Evolutionary conservation across 2,797 vertebrate genomes (phyloP).

Genomic region (Falco naumanni): DNA sequence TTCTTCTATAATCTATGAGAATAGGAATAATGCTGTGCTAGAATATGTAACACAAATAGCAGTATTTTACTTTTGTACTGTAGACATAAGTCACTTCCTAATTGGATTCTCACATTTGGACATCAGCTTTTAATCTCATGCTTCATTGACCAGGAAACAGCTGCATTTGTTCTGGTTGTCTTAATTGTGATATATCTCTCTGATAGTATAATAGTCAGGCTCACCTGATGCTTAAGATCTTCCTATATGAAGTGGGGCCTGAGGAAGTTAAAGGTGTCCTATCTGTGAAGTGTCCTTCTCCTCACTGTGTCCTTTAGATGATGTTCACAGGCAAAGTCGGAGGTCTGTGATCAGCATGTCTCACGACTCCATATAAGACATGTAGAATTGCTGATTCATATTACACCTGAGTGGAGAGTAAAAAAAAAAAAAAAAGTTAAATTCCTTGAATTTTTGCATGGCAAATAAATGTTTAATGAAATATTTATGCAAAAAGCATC

Average conservation of each 20-base stretch:
- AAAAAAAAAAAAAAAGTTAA: background rate
- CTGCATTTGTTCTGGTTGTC: conserved; percentile 35
- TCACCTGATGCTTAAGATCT: background rate
- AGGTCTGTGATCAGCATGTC: background rate
- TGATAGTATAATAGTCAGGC: background rate
- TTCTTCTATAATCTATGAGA: background rate
- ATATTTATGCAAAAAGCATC: background rate
- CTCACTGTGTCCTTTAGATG: background rate
- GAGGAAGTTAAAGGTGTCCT: background rate
- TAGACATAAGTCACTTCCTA: conserved; percentile 57
- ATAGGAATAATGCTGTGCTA: background rate
- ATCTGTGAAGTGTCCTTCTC: background rate
- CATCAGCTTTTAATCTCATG: conserved; percentile 51
- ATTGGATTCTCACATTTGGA: conserved; percentile 48
- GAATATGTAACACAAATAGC: conserved; percentile 2
- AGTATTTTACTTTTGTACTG: conserved; percentile 37
- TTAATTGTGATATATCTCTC: conserved; percentile 14
- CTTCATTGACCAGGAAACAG: conserved; percentile 53
- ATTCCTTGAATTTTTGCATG: background rate
- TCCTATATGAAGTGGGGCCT: background rate
- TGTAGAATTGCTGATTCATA: background rate
- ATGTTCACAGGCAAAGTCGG: background rate
- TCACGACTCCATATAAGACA: background rate
- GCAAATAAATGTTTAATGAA: background rate
- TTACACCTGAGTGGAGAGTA: background rate